These are phyloP conservation scores for Hedya salicella DNA, from an alignment of 2,888 invertebrate genomes.

Conservation along the genomic window DNA sequence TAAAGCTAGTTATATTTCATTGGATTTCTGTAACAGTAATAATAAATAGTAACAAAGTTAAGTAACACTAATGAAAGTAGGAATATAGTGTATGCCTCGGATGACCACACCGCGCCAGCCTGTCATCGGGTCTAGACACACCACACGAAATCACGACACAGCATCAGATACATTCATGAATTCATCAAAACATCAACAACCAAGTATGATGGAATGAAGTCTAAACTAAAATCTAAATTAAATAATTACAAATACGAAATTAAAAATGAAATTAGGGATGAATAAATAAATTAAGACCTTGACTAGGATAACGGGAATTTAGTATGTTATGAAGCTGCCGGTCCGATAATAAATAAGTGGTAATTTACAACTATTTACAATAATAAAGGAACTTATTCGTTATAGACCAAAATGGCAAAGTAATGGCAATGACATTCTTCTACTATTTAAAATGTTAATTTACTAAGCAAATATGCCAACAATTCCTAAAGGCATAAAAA, in stretches of 20 bases:
- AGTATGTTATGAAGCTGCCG: constrained; percentile 64
- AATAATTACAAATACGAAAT: constrained; percentile 60
- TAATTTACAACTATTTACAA: constrained; percentile 82
- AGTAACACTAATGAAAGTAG: constrained; percentile 78
- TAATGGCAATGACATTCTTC: constrained; percentile 80
- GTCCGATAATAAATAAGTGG: constrained; percentile 76
- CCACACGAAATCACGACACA: constrained; percentile 49
- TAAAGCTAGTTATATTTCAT: constrained; percentile 80
- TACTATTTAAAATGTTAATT: constrained; percentile 60
- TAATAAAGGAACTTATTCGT: constrained; percentile 81
- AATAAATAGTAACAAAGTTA: constrained; percentile 84
- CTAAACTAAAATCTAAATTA: constrained; percentile 67
- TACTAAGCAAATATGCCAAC: constrained; percentile 69
- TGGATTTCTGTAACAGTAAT: constrained; percentile 79
- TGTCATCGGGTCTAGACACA: constrained; percentile 44
- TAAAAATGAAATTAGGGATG: constrained; percentile 60
- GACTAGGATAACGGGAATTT: constrained; percentile 83
- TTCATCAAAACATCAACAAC: constrained; percentile 57
- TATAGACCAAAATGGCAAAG: constrained; percentile 83
- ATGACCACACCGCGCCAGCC: constrained; percentile 10
- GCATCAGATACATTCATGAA: constrained; percentile 70
- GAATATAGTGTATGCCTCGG: constrained; percentile 70
- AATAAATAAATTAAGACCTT: constrained; percentile 81
- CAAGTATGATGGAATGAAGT: constrained; percentile 71
- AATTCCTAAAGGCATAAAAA: constrained; percentile 43